phyloP scores from a whole-genome alignment of 2,888 invertebrate species.

The Diarsia rubi region DNA sequence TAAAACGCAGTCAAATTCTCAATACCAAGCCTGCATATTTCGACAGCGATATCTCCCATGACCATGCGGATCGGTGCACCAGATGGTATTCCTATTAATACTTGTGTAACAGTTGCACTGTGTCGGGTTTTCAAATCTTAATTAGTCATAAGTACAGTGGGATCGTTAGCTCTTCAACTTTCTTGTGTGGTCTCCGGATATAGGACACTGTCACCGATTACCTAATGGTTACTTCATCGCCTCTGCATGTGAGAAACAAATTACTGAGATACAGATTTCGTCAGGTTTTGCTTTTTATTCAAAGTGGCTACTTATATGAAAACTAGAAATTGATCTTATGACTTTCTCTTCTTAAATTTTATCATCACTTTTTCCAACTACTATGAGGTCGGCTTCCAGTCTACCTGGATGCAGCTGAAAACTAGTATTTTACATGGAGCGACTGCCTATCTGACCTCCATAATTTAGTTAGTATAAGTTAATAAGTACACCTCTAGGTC shows the following conservation, averaged over 20 bases:
- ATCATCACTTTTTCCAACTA: neutral
- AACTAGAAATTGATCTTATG: neutral
- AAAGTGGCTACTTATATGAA: too few species aligned
- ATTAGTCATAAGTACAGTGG: slow-evolving; percentile 51
- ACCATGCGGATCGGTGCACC: slow-evolving; percentile 35
- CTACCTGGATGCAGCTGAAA: too few species aligned
- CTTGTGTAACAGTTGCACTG: slow-evolving; percentile 35
- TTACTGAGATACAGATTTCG: neutral
- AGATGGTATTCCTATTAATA: slow-evolving; percentile 51
- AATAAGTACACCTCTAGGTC: too few species aligned
- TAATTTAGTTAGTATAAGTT: too few species aligned
- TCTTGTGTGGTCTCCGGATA: slow-evolving; percentile 55
- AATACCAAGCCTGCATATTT: slow-evolving; percentile 1
- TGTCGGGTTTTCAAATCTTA: slow-evolving; percentile 54
- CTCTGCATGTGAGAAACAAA: slow-evolving; percentile 16
- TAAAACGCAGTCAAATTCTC: neutral
- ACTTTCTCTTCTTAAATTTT: neutral
- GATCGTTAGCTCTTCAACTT: slow-evolving; percentile 26
- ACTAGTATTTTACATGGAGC: too few species aligned
- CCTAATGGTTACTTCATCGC: slow-evolving; percentile 6
- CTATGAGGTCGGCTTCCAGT: too few species aligned
- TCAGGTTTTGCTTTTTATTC: too few species aligned
- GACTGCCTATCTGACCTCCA: too few species aligned
- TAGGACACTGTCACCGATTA: slow-evolving; percentile 24
- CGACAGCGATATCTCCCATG: slow-evolving; percentile 21